Percentiles rank a stretch among this genome's conserved stretches.
Conservation (phyloP, 2,888 invertebrate species). For the Phorcus lineatus region DNA sequence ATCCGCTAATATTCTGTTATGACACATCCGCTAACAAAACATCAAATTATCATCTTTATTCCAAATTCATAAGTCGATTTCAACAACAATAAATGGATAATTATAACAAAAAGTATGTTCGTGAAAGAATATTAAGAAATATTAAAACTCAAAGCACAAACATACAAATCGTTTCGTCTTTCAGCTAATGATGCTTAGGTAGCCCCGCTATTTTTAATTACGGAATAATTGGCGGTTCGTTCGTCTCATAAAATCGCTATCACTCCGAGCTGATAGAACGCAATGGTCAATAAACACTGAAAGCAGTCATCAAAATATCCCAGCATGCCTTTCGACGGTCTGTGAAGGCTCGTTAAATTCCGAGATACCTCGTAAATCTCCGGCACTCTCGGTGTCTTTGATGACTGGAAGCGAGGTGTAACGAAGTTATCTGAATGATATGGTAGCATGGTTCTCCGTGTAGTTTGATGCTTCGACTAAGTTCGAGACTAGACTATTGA, state of each 20-base stretch:
- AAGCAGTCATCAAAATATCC: constrained; percentile 17
- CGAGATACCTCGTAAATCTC: constrained; percentile 14
- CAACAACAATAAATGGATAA: no score
- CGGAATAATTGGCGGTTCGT: constrained; percentile 3
- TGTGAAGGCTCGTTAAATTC: constrained; percentile 13
- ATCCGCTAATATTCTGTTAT: no score
- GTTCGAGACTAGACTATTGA: no score
- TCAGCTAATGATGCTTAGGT: no score
- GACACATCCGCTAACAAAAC: no score
- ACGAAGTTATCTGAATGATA: constrained; percentile 11
- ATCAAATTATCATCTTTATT: no score
- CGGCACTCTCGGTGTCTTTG: constrained; percentile 6
- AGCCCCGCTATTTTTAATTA: background rate
- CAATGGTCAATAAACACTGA: constrained; percentile 14
- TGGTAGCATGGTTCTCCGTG: background rate
- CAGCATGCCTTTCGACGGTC: constrained; percentile 12
- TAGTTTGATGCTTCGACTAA: no score
- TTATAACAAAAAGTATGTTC: no score
- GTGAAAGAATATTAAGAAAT: no score
- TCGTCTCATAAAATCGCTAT: constrained; percentile 2
- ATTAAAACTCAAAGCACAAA: no score
- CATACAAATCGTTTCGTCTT: no score
- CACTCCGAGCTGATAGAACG: background rate
- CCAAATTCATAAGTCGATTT: no score
- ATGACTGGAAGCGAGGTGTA: constrained; percentile 6